Conservation (phyloP, 2,888 invertebrate genomes). For the Caenorhabditis sp. region DNA sequence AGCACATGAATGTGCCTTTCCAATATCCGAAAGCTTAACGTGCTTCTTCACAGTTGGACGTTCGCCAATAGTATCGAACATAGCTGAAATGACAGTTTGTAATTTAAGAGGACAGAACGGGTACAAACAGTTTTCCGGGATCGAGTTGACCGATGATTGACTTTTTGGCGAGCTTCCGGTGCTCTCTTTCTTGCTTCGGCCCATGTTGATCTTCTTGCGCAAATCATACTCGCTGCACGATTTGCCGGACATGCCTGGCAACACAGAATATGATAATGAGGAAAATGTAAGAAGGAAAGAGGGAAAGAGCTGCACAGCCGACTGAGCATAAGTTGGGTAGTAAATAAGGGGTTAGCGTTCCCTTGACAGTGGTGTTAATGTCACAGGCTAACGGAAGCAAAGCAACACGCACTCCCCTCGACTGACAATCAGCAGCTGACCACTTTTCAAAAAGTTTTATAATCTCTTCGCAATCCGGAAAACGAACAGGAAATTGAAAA, state of each 20-base stretch:
- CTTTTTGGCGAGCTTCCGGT: constrained; percentile 53
- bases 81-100: constrained; percentile 26
- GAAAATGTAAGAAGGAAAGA: background rate
- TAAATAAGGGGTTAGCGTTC: background rate
- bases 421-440: background rate
- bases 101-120: background rate
- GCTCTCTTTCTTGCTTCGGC: constrained; percentile 44
- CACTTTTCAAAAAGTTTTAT: background rate
- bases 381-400: background rate
- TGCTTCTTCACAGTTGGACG: constrained; percentile 66
- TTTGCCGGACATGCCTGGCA: constrained; percentile 28
- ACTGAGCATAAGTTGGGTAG: background rate
- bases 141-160: constrained; percentile 57
- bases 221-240: constrained; percentile 67
- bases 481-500: constrained; percentile 47
- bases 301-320: background rate
- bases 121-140: constrained; percentile 62
- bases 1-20: constrained; percentile 67
- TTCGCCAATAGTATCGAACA: constrained; percentile 69
- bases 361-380: background rate
- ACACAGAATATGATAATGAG: background rate
- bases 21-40: constrained; percentile 62
- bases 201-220: constrained; percentile 50
- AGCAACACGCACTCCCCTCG: background rate
- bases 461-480: constrained; percentile 35